Percentiles rank a stretch among this genome's conserved stretches.
These are phyloP conservation scores for Hoplias malabaricus DNA, from an alignment of 2,113 vertebrate genomes.

Conservation along the genomic window DNA sequence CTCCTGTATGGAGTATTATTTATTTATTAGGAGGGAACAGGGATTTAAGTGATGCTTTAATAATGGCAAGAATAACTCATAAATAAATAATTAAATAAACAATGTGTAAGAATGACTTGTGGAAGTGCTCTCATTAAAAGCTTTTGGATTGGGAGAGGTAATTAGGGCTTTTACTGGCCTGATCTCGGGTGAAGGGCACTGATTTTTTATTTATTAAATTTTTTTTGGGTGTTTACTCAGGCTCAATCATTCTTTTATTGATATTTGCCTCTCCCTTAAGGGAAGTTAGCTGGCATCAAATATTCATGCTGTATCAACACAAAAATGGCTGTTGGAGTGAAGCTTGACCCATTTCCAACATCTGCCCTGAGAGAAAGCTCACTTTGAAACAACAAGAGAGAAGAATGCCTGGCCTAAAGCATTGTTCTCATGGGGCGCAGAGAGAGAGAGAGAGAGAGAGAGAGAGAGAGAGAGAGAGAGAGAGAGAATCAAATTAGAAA, in stretches of 20 bases:
- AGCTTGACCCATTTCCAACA: conserved; percentile 73
- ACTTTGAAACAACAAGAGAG: conserved; percentile 67
- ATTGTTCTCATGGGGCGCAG: conserved; percentile 54
- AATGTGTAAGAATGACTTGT: background rate
- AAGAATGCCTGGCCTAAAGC: conserved; percentile 65
- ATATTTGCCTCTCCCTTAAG: conserved; percentile 61
- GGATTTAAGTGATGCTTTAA: background rate
- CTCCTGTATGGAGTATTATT: background rate
- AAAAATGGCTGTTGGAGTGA: conserved; percentile 68
- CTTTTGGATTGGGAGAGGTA: background rate
- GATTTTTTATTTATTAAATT: background rate
- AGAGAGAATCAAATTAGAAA: background rate
- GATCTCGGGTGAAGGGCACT: background rate
- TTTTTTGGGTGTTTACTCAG: background rate
- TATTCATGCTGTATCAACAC: conserved; percentile 72
- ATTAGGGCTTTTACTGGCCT: background rate
- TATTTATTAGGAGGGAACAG: background rate
- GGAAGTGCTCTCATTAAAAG: background rate
- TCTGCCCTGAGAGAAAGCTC: conserved; percentile 67
- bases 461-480: background rate
- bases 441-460: background rate
- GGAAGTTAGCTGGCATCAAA: conserved; percentile 67
- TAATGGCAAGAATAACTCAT: background rate
- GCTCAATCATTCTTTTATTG: conserved; percentile 49
- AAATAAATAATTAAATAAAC: background rate